A percentile compares a stretch with the other conserved stretches of the same genome.
These are phyloP conservation scores for Diabrotica virgifera DNA, from an alignment of 1,140 invertebrate genomes.

Conservation along the genomic window DNA sequence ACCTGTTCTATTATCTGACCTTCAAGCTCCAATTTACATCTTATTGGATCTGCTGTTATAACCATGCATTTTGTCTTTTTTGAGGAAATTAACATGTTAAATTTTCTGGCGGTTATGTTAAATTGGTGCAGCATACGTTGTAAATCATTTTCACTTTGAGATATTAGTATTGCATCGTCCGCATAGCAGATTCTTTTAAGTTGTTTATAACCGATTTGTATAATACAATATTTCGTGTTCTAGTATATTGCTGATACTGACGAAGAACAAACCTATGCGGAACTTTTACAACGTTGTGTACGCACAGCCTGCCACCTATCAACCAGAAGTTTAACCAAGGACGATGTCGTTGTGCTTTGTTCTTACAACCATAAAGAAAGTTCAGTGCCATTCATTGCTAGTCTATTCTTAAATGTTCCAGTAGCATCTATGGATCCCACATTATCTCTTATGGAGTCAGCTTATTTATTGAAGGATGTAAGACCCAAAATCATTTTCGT, in stretches of 20 bases:
- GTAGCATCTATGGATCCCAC: conserved; percentile 33
- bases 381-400: conserved; percentile 31
- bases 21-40: too few relatives aligned
- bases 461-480: conserved; percentile 28
- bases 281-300: conserved; percentile 23
- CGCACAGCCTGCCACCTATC: conserved; percentile 32
- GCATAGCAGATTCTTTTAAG: too few relatives aligned
- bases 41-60: too few relatives aligned
- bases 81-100: too few relatives aligned
- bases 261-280: conserved; percentile 29
- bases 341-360: conserved; percentile 32
- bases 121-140: too few relatives aligned
- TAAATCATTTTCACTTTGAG: too few relatives aligned
- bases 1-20: too few relatives aligned
- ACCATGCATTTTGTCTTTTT: too few relatives aligned
- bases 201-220: too few relatives aligned
- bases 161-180: too few relatives aligned
- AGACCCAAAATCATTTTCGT: conserved; percentile 38
- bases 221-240: conserved; percentile 16
- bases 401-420: conserved; percentile 28
- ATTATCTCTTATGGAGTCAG: conserved; percentile 26
- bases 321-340: conserved; percentile 20
- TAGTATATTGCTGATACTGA: conserved; percentile 28
- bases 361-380: conserved; percentile 30
- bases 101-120: too few relatives aligned